These are phyloP conservation scores for Stenopsyche tienmushanensis DNA, from an alignment of 1,140 invertebrate genomes.

Conservation along the genomic window DNA sequence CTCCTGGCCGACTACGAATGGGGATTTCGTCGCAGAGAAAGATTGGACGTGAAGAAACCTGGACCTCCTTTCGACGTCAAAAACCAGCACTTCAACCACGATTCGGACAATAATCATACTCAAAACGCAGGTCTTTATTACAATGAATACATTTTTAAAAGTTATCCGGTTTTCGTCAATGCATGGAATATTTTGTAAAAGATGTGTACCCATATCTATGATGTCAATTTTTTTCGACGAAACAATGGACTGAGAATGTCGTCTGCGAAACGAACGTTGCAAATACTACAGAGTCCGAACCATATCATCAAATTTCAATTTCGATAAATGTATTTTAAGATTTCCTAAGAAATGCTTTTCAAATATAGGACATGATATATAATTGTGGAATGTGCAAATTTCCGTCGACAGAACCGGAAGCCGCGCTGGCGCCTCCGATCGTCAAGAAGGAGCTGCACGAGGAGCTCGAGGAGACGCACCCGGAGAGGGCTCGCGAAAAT, in stretches of 20 bases:
- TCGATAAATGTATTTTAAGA: too few relatives aligned
- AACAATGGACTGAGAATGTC: too few relatives aligned
- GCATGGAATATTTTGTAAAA: too few relatives aligned
- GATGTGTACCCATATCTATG: too few relatives aligned
- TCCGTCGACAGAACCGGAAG: background rate
- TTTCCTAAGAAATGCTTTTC: too few relatives aligned
- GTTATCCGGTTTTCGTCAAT: too few relatives aligned
- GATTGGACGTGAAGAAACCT: constrained; percentile 93
- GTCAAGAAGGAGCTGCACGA: constrained; percentile 53
- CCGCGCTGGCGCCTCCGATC: constrained; percentile 32
- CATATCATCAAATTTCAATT: too few relatives aligned
- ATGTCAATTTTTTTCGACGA: constrained; percentile 42
- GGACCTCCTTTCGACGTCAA: constrained; percentile 71
- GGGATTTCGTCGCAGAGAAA: constrained; percentile 81
- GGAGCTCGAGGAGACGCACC: constrained; percentile 10
- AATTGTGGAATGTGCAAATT: too few relatives aligned
- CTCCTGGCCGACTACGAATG: constrained; percentile 57
- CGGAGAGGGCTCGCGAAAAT: constrained; percentile 49
- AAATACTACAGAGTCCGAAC: too few relatives aligned
- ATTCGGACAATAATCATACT: constrained; percentile 30
- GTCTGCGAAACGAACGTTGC: too few relatives aligned
- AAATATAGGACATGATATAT: too few relatives aligned
- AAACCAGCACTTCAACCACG: constrained; percentile 44
- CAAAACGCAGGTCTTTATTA: constrained; percentile 25
- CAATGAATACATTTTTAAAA: too few relatives aligned